These are phyloP conservation scores for Oophaga sylvatica DNA, from an alignment of 2,797 vertebrate species.

Conservation along the genomic window DNA sequence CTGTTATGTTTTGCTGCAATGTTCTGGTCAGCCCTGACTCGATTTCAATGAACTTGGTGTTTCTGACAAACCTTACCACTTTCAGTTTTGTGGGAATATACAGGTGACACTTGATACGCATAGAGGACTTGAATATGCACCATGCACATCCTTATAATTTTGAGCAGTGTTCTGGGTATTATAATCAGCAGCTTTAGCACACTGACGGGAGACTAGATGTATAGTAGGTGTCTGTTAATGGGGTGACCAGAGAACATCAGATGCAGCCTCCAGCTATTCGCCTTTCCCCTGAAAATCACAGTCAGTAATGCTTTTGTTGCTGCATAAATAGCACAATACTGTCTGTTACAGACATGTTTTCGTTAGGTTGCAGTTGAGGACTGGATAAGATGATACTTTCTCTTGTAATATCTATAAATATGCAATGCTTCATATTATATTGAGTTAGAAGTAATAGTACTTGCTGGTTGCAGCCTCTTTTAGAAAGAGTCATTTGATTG, in stretches of 20 bases:
- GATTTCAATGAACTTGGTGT: no score
- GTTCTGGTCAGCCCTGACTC: no score
- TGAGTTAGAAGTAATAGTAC: neutral
- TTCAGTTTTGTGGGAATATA: no score
- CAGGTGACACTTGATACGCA: no score
- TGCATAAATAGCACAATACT: conserved; percentile 1
- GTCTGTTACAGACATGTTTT: neutral
- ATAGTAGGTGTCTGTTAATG: neutral
- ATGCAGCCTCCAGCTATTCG: conserved; percentile 1
- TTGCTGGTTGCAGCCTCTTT: neutral
- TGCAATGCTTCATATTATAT: neutral
- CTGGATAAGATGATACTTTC: neutral
- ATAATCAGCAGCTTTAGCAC: neutral
- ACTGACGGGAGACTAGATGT: neutral
- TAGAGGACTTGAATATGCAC: no score
- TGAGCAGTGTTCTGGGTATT: neutral
- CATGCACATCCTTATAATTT: no score
- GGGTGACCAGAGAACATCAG: neutral
- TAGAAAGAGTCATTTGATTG: neutral
- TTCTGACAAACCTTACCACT: no score
- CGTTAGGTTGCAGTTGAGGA: neutral
- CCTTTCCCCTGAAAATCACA: neutral
- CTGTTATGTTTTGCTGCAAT: no score
- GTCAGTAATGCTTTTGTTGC: neutral
- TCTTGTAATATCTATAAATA: neutral